Conservation (phyloP, 2,797 vertebrate genomes). For the Mus caroli region DNA sequence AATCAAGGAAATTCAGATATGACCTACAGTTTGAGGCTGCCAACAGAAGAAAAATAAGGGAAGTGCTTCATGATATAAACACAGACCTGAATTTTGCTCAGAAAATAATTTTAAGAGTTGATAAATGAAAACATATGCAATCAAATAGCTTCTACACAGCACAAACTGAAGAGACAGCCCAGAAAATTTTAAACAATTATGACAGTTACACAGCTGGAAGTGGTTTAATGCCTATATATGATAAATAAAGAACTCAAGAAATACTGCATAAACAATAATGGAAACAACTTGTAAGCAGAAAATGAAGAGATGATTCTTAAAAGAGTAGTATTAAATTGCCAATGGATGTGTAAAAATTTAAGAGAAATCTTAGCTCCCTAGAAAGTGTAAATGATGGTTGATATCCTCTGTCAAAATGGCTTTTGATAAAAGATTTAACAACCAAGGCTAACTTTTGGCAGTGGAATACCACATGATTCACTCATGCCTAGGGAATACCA, state of each 20-base stretch:
- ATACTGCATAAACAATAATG: too few species aligned
- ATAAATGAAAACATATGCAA: background rate
- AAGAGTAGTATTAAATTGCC: background rate
- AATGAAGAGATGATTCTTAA: background rate
- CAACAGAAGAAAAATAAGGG: background rate
- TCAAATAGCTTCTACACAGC: background rate
- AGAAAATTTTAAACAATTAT: background rate
- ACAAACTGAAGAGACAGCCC: background rate
- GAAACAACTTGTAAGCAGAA: background rate
- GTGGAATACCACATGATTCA: background rate
- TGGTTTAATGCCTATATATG: background rate
- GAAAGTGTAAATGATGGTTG: background rate
- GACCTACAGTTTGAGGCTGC: background rate
- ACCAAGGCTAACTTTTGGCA: background rate
- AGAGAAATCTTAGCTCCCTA: background rate
- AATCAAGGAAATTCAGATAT: background rate
- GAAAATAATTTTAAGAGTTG: too few species aligned
- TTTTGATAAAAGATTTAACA: background rate
- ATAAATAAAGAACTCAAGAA: background rate
- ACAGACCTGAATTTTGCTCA: background rate
- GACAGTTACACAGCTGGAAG: background rate
- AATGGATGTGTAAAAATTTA: too few species aligned
- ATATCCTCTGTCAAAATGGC: background rate
- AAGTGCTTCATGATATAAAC: too few species aligned
- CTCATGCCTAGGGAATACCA: background rate